Percentiles rank a stretch among this genome's conserved stretches.
phyloP scores from a whole-genome alignment of 2,888 invertebrate genomes.

The Cataglyphis cursor region DNA sequence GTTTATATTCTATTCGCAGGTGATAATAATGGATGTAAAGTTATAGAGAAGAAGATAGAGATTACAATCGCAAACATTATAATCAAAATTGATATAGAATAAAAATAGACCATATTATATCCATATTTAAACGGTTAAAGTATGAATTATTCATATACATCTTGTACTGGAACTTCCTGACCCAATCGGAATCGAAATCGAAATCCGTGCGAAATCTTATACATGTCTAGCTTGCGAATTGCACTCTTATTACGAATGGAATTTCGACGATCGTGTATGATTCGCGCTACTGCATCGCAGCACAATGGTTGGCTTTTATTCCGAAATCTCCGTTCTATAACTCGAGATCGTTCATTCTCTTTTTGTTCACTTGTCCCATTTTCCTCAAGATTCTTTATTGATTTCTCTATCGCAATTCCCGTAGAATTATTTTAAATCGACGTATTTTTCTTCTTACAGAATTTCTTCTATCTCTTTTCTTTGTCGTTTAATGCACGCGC shows the following conservation, averaged over 20 bases:
- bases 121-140: not conserved
- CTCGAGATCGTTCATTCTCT: slow-evolving; percentile 18
- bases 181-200: not conserved
- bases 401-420: slow-evolving; percentile 44
- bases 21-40: not conserved
- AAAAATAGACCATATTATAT: not conserved
- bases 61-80: not conserved
- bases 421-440: slow-evolving; percentile 40
- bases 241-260: slow-evolving; percentile 17
- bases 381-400: slow-evolving; percentile 43
- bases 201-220: slow-evolving; percentile 29
- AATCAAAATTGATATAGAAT: slow-evolving; percentile 2
- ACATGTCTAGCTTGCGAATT: slow-evolving; percentile 31
- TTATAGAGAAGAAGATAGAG: not conserved
- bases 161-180: not conserved
- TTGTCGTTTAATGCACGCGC: not conserved
- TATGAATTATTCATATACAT: not conserved
- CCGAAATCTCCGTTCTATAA: slow-evolving; percentile 44
- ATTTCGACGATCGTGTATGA: slow-evolving; percentile 42
- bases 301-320: slow-evolving; percentile 43
- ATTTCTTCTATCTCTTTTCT: slow-evolving; percentile 15
- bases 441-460: not conserved
- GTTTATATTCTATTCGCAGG: not conserved
- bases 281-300: slow-evolving; percentile 37
- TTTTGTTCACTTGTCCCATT: slow-evolving; percentile 35